Percentiles rank a stretch among this genome's conserved stretches.
These are phyloP conservation scores for Sylvia borin DNA, from an alignment of 2,797 vertebrate genomes.

Conservation along the genomic window DNA sequence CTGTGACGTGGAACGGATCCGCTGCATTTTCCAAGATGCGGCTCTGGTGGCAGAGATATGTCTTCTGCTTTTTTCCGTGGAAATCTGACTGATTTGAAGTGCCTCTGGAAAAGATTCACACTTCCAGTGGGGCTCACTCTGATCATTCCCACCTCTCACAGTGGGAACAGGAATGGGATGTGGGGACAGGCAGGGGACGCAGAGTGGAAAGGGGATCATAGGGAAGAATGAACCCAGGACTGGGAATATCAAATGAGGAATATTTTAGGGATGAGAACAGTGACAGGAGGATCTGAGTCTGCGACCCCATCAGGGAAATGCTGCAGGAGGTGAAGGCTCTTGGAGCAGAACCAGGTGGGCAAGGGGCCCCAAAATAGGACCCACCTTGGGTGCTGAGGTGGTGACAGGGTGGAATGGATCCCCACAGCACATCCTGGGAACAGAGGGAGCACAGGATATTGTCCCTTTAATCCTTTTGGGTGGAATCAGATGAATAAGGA, in stretches of 20 bases:
- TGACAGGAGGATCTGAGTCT: background rate
- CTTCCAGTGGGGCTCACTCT: background rate
- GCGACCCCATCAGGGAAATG: accelerated
- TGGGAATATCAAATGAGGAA: background rate
- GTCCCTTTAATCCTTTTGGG: background rate
- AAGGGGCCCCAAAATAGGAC: background rate
- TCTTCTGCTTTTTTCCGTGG: background rate
- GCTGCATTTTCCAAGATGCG: background rate
- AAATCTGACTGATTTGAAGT: background rate
- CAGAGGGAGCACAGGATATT: accelerated
- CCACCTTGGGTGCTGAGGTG: background rate
- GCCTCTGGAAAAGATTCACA: background rate
- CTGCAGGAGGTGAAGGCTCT: background rate
- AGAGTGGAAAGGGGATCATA: accelerated
- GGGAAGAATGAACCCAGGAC: background rate
- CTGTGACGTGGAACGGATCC: background rate
- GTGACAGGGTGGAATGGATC: background rate
- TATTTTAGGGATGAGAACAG: background rate
- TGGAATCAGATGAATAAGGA: background rate
- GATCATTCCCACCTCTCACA: background rate
- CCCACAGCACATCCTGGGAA: accelerated
- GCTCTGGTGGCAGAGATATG: background rate
- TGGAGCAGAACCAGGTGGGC: background rate
- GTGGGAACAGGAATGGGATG: background rate
- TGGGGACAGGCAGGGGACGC: background rate